Evolutionary conservation across 2,113 vertebrate genomes (phyloP), one percentile per base, ranked within the genome.

Genomic region (Pteronura brasiliensis): DNA sequence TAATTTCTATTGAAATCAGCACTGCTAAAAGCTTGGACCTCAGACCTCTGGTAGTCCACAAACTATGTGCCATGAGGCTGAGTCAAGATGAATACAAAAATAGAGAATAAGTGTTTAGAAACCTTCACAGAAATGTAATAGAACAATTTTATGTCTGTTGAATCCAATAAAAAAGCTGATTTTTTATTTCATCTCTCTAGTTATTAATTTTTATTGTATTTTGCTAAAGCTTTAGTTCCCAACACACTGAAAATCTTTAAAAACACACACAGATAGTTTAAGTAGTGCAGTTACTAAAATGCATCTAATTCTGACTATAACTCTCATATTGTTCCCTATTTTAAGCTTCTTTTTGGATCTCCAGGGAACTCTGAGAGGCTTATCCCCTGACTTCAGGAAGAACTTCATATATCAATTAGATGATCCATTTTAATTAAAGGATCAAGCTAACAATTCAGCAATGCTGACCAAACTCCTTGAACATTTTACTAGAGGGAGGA

Each of bases 371-470:
- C 18, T 27, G n/a, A 94, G 17, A 74, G 57, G 59, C 21, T 79
- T 94, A 63, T 74, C 14, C n/a, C 27, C 21, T 79, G 23, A 67
- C 39, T 93, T 89, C 20, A 76, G n/a, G 61, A 90, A 93, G 87
- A 95, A 72, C 7, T 39, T 63, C 42, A 55, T 44, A 2, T 20
- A 76, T 93, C 61, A 96, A 61, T 81, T 71, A 88, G 69, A 74
- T 44, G 18, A 55, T 36, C 6, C 71, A 96, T 93, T 92, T 97
- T 92, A 96, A 94, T 88, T 95, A 87, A 93, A 90, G 39, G 55
- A 84, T 90, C 29, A 69, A 31, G 17, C 36, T 87, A 88, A 92
- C 52, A 93, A 93, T 95, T 94, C 69, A 93, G 87, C 47, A 74
- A 49, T 52, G 49, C 72, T 83, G 61, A 59, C 49, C 17, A 65